These are phyloP conservation scores for Synanthedon andrenaeformis DNA, from an alignment of 2,888 invertebrate genomes.

Conservation along the genomic window DNA sequence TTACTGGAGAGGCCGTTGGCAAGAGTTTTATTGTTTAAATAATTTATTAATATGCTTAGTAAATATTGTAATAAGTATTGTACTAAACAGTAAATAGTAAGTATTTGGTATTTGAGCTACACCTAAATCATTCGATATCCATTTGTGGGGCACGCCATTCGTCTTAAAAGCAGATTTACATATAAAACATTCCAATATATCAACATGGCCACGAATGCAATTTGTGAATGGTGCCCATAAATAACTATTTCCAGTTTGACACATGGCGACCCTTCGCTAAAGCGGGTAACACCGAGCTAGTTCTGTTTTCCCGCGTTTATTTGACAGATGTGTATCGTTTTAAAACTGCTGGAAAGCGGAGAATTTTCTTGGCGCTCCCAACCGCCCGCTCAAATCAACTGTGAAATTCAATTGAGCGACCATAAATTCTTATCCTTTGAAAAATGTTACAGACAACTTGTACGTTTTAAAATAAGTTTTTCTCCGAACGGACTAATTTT, in stretches of 20 bases:
- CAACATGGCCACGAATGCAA: conserved; percentile 67
- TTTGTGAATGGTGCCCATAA: conserved; percentile 66
- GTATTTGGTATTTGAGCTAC: background rate
- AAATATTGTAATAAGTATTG: background rate
- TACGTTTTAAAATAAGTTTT: conserved; percentile 12
- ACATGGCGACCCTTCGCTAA: conserved; percentile 53
- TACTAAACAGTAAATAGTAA: background rate
- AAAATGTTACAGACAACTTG: conserved; percentile 38
- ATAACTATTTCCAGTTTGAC: conserved; percentile 68
- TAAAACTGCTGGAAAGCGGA: conserved; percentile 52
- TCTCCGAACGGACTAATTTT: background rate
- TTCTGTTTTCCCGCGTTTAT: conserved; percentile 55
- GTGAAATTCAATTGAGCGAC: conserved; percentile 65
- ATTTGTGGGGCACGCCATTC: conserved; percentile 58
- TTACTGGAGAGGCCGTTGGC: too few relatives aligned
- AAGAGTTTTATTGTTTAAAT: too few relatives aligned
- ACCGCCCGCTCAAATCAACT: conserved; percentile 54
- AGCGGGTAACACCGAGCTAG: conserved; percentile 34
- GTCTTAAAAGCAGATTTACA: conserved; percentile 60
- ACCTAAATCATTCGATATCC: conserved; percentile 49
- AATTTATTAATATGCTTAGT: too few relatives aligned
- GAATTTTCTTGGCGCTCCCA: conserved; percentile 43
- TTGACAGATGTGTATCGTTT: conserved; percentile 61
- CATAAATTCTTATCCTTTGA: conserved; percentile 54
- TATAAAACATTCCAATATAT: conserved; percentile 69